phyloP scores from a whole-genome alignment of 2,797 vertebrate species.

The Graptemys geographica region DNA sequence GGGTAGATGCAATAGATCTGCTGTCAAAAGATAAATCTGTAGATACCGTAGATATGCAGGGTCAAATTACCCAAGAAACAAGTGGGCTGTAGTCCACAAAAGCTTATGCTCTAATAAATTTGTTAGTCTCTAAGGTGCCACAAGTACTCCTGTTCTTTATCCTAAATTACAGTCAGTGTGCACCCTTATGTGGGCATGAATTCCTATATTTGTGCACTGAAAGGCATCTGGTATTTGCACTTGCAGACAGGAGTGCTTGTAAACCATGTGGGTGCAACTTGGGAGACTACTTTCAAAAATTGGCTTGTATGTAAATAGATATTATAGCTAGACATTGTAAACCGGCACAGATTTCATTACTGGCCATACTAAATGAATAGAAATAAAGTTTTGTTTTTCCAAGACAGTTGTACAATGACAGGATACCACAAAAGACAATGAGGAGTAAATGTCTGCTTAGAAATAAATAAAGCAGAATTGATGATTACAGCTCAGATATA shows the following conservation, averaged over 20 bases:
- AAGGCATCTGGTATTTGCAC: not conserved
- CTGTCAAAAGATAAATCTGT: not conserved
- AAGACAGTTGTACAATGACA: not conserved
- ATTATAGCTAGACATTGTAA: not conserved
- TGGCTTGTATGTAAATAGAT: constrained; percentile 17
- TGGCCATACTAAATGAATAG: constrained; percentile 2
- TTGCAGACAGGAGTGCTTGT: not conserved
- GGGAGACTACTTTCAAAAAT: constrained; percentile 19
- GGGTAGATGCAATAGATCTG: not conserved
- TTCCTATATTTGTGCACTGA: constrained; percentile 2
- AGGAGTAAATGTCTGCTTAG: constrained; percentile 32
- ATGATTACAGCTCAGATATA: constrained; percentile 57
- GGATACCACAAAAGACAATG: not conserved
- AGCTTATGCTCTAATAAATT: too few species aligned
- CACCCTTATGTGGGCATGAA: not conserved
- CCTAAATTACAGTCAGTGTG: not conserved
- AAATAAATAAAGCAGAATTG: constrained; percentile 57
- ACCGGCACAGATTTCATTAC: constrained; percentile 2
- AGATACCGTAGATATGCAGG: not conserved
- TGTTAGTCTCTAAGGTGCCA: too few species aligned
- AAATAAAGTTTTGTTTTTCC: not conserved
- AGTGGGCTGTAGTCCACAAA: too few species aligned
- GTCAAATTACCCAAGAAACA: not conserved
- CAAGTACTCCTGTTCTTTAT: not conserved
- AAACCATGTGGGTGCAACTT: not conserved